These are phyloP conservation scores for Wiebesia pumilae DNA, from an alignment of 1,140 invertebrate genomes.

Conservation along the genomic window DNA sequence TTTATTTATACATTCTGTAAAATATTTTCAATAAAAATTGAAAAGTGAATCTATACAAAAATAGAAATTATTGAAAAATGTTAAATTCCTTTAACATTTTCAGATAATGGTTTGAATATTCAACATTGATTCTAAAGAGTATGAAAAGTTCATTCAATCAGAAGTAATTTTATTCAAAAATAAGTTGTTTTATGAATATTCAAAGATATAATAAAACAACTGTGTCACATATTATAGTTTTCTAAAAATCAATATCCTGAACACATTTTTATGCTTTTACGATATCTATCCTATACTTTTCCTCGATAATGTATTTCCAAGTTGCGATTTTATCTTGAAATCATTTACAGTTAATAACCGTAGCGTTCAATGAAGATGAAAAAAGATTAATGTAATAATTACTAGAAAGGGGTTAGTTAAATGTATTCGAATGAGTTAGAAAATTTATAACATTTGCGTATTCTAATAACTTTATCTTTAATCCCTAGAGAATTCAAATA, in stretches of 20 bases:
- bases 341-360: too few species aligned
- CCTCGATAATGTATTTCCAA: too few species aligned
- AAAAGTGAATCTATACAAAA: background rate
- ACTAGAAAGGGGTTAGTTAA: background rate
- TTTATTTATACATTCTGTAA: conserved; percentile 1
- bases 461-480: background rate
- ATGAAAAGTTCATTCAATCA: background rate
- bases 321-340: too few species aligned
- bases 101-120: conserved; percentile 11
- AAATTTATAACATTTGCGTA: background rate
- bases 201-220: background rate
- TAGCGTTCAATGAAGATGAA: too few species aligned
- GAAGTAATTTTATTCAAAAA: conserved; percentile 17
- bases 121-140: background rate
- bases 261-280: background rate
- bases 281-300: too few species aligned
- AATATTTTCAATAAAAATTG: background rate
- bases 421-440: background rate
- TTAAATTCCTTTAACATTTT: background rate
- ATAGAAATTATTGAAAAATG: background rate
- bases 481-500: background rate
- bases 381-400: background rate
- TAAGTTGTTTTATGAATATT: conserved; percentile 7
- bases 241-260: background rate
- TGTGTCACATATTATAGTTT: background rate